phyloP scores from a whole-genome alignment of 2,888 invertebrate species.

The Erebia aethiops region DNA sequence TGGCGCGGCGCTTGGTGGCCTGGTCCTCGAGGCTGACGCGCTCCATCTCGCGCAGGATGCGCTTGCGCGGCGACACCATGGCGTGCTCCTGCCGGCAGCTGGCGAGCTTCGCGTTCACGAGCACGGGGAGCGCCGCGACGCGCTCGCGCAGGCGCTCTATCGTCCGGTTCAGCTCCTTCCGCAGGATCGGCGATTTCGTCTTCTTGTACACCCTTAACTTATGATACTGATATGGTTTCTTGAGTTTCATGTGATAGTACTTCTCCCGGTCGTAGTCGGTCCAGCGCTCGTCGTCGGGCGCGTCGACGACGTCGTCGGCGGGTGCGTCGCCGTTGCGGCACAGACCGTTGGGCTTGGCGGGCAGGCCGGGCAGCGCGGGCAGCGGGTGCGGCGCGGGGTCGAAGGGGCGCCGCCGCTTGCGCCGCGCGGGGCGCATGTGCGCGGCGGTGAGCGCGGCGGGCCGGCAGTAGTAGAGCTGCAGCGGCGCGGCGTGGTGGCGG shows the following conservation, averaged over 20 bases:
- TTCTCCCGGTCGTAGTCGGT: slow-evolving; percentile 70
- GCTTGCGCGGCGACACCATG: slow-evolving; percentile 91
- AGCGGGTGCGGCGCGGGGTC: slow-evolving; percentile 64
- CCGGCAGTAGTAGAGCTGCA: slow-evolving; percentile 87
- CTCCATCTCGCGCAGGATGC: slow-evolving; percentile 91
- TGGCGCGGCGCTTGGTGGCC: slow-evolving; percentile 84
- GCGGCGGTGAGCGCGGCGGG: slow-evolving; percentile 77
- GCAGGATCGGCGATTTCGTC: slow-evolving; percentile 62
- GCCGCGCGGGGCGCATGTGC: slow-evolving; percentile 69
- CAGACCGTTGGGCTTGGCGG: slow-evolving; percentile 55
- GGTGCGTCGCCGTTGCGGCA: slow-evolving; percentile 63
- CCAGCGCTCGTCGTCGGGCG: slow-evolving; percentile 51
- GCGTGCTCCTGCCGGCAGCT: slow-evolving; percentile 76
- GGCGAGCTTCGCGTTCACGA: slow-evolving; percentile 73
- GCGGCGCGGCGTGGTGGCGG: slow-evolving; percentile 83
- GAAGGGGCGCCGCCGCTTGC: slow-evolving; percentile 87
- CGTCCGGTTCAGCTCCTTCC: slow-evolving; percentile 62
- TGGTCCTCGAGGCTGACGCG: slow-evolving; percentile 88
- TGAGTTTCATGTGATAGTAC: slow-evolving; percentile 78
- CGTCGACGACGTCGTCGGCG: slow-evolving; percentile 64
- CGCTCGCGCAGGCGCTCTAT: slow-evolving; percentile 69
- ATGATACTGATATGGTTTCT: slow-evolving; percentile 80
- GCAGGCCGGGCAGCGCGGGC: slow-evolving; percentile 51
- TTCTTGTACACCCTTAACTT: slow-evolving; percentile 78
- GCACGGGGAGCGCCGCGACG: slow-evolving; percentile 64